Percentiles rank a stretch among this genome's conserved stretches.
Conservation (phyloP, 2,113 vertebrate genomes). For the Platysternon megacephalum region DNA sequence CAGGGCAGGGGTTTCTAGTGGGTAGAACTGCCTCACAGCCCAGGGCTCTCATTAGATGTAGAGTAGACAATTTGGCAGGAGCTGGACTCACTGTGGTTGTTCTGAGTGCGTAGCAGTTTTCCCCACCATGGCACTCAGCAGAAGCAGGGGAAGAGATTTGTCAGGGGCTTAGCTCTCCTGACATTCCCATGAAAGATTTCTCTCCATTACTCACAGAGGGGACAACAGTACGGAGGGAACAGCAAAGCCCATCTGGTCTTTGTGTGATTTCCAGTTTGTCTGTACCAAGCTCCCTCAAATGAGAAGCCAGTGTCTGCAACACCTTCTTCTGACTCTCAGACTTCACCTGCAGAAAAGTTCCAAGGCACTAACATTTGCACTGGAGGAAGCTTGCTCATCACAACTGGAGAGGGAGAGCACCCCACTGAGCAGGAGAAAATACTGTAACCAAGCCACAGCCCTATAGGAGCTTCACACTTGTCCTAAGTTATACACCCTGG, state of each 20-base stretch:
- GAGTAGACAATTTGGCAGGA: neutral
- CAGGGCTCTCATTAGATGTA: accelerated
- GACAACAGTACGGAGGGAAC: slow-evolving; percentile 80
- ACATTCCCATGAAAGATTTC: neutral
- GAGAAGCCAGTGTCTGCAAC: slow-evolving; percentile 72
- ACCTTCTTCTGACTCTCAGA: slow-evolving; percentile 79
- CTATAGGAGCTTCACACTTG: neutral
- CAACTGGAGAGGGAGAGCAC: neutral
- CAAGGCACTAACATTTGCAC: slow-evolving; percentile 30
- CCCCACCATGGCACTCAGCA: neutral
- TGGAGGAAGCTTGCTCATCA: neutral
- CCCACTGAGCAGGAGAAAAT: neutral
- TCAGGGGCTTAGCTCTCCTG: neutral
- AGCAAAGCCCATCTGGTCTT: slow-evolving; percentile 57
- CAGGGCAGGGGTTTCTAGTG: neutral
- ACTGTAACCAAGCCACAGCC: neutral
- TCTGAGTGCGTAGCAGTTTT: neutral
- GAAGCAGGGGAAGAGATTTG: neutral
- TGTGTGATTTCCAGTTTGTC: neutral
- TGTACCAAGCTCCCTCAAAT: slow-evolving; percentile 54
- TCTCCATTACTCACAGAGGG: slow-evolving; percentile 74
- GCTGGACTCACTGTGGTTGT: neutral
- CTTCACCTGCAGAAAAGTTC: slow-evolving; percentile 78
- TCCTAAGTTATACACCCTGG: neutral
- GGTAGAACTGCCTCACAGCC: neutral